A percentile compares a stretch with the other conserved stretches of the same genome.
These are phyloP conservation scores for Oenanthe melanoleuca DNA, from an alignment of 2,113 vertebrate genomes.

Conservation along the genomic window DNA sequence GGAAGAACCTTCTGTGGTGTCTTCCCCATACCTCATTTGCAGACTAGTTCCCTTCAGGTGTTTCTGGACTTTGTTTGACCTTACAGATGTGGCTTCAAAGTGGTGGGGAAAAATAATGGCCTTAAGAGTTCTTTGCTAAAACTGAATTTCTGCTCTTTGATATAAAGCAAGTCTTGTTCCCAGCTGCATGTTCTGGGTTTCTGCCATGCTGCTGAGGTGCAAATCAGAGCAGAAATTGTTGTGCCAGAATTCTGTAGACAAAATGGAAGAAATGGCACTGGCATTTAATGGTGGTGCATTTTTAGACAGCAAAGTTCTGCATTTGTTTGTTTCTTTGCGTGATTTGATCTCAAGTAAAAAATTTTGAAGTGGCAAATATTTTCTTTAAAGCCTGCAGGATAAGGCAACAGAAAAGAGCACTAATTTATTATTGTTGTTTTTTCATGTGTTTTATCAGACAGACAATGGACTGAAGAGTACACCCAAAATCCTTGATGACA, in stretches of 20 bases:
- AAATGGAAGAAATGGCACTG: not conserved
- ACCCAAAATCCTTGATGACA: slow-evolving; percentile 83
- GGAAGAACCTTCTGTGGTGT: not conserved
- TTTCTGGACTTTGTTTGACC: not conserved
- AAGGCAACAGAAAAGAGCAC: not conserved
- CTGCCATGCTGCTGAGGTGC: not conserved
- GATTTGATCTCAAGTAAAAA: not conserved
- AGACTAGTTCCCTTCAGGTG: not conserved
- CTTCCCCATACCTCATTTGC: accelerated
- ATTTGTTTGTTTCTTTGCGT: not conserved
- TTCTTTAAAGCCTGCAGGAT: not conserved
- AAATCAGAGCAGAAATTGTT: not conserved
- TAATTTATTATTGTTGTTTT: not conserved
- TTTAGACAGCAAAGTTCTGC: not conserved
- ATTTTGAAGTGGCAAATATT: not conserved
- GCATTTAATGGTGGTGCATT: not conserved
- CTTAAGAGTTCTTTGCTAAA: not conserved
- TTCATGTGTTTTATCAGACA: slow-evolving; percentile 59
- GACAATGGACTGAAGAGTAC: slow-evolving; percentile 80
- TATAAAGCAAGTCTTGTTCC: not conserved
- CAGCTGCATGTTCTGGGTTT: not conserved
- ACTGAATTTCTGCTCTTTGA: not conserved
- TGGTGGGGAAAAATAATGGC: not conserved
- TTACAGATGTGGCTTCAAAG: not conserved
- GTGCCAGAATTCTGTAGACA: not conserved